Percentiles rank a stretch among this genome's conserved stretches.
phyloP scores from a whole-genome alignment of 1,140 invertebrate species.

The Zaprionus taronus region DNA sequence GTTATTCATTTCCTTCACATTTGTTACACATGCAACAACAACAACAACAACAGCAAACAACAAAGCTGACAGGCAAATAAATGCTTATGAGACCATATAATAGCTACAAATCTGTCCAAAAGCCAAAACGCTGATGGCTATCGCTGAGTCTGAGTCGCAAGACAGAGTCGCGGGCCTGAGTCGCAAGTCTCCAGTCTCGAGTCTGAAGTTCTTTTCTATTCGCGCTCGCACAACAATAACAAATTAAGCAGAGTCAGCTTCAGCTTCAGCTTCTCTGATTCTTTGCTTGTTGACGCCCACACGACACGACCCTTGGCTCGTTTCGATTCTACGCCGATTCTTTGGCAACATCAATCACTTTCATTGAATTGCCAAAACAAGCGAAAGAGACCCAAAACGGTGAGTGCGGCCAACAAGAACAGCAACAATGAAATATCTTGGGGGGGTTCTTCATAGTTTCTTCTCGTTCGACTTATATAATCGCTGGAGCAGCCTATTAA shows the following conservation, averaged over 20 bases:
- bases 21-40: slow-evolving; percentile 7
- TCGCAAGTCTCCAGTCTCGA: too few species aligned
- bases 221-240: slow-evolving; percentile 22
- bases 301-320: slow-evolving; percentile 47
- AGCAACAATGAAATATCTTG: slow-evolving; percentile 20
- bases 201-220: background rate
- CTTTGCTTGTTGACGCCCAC: slow-evolving; percentile 36
- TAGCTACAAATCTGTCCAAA: slow-evolving; percentile 69
- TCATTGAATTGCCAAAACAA: slow-evolving; percentile 76
- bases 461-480: background rate
- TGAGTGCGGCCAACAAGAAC: background rate
- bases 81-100: slow-evolving; percentile 63
- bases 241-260: slow-evolving; percentile 24
- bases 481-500: slow-evolving; percentile 65
- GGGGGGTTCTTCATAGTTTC: background rate
- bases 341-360: slow-evolving; percentile 78
- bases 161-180: background rate
- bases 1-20: background rate
- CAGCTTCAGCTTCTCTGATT: background rate
- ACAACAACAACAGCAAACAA: slow-evolving; percentile 3
- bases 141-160: slow-evolving; percentile 8
- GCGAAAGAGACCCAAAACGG: slow-evolving; percentile 21
- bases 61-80: slow-evolving; percentile 53
- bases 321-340: slow-evolving; percentile 47
- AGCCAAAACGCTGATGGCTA: slow-evolving; percentile 57